Evolutionary conservation across 2,113 vertebrate genomes (phyloP), one percentile per base, ranked within the genome.

Genomic region (Gymnarchus niloticus): DNA sequence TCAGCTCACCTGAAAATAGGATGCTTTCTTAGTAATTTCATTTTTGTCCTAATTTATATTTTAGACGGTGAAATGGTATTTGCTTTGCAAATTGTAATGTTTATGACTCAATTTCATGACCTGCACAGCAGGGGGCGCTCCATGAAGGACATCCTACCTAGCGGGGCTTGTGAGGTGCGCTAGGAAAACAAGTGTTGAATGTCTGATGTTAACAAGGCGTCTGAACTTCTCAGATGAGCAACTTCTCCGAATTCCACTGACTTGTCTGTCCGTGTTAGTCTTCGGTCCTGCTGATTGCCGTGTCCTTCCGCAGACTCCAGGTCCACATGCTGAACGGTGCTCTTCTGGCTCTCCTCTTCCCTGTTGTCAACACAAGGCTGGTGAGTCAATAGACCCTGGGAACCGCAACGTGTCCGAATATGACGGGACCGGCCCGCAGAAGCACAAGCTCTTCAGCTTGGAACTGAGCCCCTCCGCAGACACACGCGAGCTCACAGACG

Each of bases 301-400:
- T 51, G 83, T 87, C 41, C 69, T 33, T 83, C 84, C 33, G 25
- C 90, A 99, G 98, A 93, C 91, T 99, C 59, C 98, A 99, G 92
- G 97, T 99, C 91, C 97, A 99, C 84, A 99, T 99, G 98, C 89
- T 99, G 88, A 99, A 99, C 80, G 98, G 98, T 0, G 98, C 98
- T 0, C 94, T 99, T 48, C 87, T 99, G 90, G 98, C 98, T 10
- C 87, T 99, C 88, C 94, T 99, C 87, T 99, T 99, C 87, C 98
- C 98, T 48, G 97, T 99, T 23, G 96, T 99, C 90, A 99, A 99
- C 91, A 99, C 98, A 0, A 94, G 98, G 86, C 91, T 99, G 95
- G 98, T 99, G 91, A 97, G 98, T 96, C 87, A 48, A 2, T 76
- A 48, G n/a, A n/a, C 65, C 65, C 65, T 33, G 1, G 65, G 19